Percentiles rank a stretch among this genome's conserved stretches.
Evolutionary conservation across 2,888 invertebrate genomes (phyloP).

Genomic region (Metacarcinus magister): DNA sequence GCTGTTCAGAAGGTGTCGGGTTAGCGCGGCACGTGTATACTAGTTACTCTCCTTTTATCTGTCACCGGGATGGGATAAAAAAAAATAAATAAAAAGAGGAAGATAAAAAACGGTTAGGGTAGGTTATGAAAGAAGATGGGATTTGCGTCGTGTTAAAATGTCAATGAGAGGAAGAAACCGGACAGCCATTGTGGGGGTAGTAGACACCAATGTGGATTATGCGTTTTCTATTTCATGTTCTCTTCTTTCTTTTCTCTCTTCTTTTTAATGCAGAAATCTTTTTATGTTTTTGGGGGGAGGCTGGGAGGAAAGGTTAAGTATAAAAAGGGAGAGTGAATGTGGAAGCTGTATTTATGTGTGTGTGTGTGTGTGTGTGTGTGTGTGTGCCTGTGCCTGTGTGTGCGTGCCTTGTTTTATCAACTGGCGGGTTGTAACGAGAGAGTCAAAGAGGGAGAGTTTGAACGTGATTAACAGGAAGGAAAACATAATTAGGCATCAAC

Average conservation of each 20-base stretch:
- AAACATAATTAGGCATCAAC: not conserved
- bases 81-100: constrained; percentile 52
- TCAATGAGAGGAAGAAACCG: constrained; percentile 54
- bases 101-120: no score
- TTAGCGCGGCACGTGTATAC: constrained; percentile 71
- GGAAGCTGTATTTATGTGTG: not conserved
- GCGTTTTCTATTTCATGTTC: constrained; percentile 38
- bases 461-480: constrained; percentile 38
- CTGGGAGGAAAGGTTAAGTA: not conserved
- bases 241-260: not conserved
- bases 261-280: not conserved
- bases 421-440: not conserved
- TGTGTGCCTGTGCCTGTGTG: constrained; percentile 7
- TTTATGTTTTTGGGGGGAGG: not conserved
- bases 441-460: not conserved
- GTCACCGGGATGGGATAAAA: not conserved
- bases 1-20: constrained; percentile 73
- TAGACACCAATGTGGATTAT: constrained; percentile 59
- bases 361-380: not conserved
- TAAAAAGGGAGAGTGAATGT: not conserved
- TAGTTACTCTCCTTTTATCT: constrained; percentile 61
- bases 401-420: not conserved
- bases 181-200: constrained; percentile 51
- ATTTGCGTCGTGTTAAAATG: constrained; percentile 60
- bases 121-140: constrained; percentile 73